phyloP scores from a whole-genome alignment of 2,113 vertebrate species.

The Athene noctua region DNA sequence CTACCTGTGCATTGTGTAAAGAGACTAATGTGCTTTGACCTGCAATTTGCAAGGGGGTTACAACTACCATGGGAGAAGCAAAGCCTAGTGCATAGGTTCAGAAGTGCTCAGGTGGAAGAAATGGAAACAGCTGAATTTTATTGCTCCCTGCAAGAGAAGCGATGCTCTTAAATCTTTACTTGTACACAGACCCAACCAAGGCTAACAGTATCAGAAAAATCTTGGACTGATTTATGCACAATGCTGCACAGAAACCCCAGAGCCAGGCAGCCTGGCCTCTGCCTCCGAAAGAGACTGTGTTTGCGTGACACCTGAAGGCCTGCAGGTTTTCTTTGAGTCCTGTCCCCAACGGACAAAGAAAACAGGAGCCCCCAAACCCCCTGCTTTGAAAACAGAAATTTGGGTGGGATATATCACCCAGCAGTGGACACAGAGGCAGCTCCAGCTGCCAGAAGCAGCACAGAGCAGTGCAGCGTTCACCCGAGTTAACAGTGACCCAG shows the following conservation, averaged over 20 bases:
- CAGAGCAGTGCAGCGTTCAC: neutral
- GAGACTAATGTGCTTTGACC: constrained; percentile 64
- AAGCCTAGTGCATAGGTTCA: neutral
- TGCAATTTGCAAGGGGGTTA: constrained; percentile 66
- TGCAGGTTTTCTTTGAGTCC: neutral
- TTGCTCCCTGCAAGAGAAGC: neutral
- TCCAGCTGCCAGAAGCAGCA: neutral
- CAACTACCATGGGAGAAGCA: constrained; percentile 55
- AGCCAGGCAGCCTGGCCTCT: neutral
- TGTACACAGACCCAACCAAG: neutral
- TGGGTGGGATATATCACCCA: neutral
- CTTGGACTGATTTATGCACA: neutral
- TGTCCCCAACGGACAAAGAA: neutral
- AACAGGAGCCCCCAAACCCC: neutral
- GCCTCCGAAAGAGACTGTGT: neutral
- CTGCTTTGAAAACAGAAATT: neutral
- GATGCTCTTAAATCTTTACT: constrained; percentile 16
- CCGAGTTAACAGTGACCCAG: neutral
- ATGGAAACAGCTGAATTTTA: constrained; percentile 23
- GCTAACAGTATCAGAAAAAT: neutral
- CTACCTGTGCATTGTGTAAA: constrained; percentile 63
- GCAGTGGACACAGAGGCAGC: accelerated
- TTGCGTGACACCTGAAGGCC: accelerated
- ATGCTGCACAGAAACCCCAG: neutral
- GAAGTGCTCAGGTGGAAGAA: constrained; percentile 44